phyloP scores from a whole-genome alignment of 2,113 vertebrate species.

The Bos indicus region DNA sequence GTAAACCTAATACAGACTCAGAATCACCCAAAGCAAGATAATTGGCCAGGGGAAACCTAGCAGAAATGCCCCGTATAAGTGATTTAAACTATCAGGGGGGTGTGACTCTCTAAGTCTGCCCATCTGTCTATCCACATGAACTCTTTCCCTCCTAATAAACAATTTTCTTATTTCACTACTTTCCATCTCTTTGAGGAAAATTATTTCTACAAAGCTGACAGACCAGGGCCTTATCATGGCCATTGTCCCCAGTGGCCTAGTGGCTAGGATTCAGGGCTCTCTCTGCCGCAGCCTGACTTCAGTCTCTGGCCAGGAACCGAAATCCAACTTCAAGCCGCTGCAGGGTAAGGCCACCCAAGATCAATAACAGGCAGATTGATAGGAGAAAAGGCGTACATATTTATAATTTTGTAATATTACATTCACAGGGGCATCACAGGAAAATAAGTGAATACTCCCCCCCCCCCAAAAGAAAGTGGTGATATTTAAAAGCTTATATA shows the following conservation, averaged over 20 bases:
- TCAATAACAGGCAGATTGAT: not conserved
- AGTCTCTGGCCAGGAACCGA: not conserved
- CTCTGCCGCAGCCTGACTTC: not conserved
- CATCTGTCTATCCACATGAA: not conserved
- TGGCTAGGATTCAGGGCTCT: not conserved
- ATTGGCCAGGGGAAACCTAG: not conserved
- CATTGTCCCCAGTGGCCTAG: not conserved
- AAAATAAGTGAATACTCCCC: not conserved
- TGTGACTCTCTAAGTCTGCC: not conserved
- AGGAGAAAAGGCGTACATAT: not conserved
- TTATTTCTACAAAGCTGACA: not conserved
- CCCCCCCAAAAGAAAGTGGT: no score
- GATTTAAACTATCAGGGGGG: not conserved
- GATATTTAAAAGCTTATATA: not conserved
- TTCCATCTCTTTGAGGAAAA: not conserved
- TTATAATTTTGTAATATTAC: not conserved
- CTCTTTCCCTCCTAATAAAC: not conserved
- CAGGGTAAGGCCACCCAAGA: not conserved
- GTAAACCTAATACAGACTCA: not conserved
- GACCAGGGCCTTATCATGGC: not conserved
- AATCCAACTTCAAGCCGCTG: not conserved
- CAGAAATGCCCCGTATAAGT: not conserved
- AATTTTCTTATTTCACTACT: not conserved
- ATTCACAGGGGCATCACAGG: not conserved
- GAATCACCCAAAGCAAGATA: not conserved